These are phyloP conservation scores for Tachysurus vachellii DNA, from an alignment of 2,113 vertebrate species.

Conservation along the genomic window DNA sequence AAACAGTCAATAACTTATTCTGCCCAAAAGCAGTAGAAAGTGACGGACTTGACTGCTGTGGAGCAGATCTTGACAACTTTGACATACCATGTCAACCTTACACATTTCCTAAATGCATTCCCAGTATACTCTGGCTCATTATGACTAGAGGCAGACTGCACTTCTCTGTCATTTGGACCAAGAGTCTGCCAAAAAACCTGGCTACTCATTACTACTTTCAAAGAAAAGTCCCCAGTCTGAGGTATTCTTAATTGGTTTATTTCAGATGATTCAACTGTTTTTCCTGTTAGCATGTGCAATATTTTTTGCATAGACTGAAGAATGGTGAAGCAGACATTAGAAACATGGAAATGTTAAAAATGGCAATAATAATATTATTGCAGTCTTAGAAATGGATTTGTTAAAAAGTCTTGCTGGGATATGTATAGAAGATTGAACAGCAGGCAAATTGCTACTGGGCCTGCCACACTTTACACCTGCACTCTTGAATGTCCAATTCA, in stretches of 20 bases:
- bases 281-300: not conserved
- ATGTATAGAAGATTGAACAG: not conserved
- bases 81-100: conserved; percentile 45
- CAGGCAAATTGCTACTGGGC: not conserved
- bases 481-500: conserved; percentile 61
- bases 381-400: not conserved
- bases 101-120: conserved; percentile 34
- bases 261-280: not conserved
- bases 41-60: conserved; percentile 31
- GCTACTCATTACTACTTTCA: conserved; percentile 18
- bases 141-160: conserved; percentile 54
- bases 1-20: conserved; percentile 51
- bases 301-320: not conserved
- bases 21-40: conserved; percentile 29
- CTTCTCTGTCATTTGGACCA: conserved; percentile 51
- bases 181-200: conserved; percentile 48
- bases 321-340: not conserved
- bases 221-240: conserved; percentile 1
- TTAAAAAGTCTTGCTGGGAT: not conserved
- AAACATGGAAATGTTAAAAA: conserved; percentile 17
- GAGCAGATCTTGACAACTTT: conserved; percentile 39
- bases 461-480: conserved; percentile 58
- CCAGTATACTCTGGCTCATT: conserved; percentile 49
- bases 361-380: not conserved
- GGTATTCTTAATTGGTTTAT: not conserved